A percentile compares a stretch with the other conserved stretches of the same genome.
phyloP scores from a whole-genome alignment of 1,140 invertebrate species.

The Colletes latitarsis region DNA sequence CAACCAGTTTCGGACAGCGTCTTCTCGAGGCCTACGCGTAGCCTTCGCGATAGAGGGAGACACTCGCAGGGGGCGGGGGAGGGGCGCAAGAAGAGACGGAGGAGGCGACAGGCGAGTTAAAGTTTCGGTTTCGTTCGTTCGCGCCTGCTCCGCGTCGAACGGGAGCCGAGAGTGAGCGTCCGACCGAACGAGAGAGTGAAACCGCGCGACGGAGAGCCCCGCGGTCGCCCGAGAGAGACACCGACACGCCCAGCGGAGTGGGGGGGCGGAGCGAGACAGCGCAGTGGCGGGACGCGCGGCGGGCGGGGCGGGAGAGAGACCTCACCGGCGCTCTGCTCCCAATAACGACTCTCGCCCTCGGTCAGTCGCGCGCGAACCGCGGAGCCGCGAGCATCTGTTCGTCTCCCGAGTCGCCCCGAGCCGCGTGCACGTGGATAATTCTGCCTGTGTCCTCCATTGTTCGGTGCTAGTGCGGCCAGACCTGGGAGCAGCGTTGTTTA shows the following conservation, averaged over 20 bases:
- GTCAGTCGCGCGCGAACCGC: conserved; percentile 76
- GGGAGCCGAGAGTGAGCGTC: conserved; percentile 59
- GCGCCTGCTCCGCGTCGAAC: conserved; percentile 62
- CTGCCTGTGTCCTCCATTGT: too few species aligned
- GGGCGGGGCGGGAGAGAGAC: too few species aligned
- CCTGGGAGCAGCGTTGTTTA: too few species aligned
- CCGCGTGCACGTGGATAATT: conserved; percentile 49
- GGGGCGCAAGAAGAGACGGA: conserved; percentile 26
- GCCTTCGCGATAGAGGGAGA: conserved; percentile 20
- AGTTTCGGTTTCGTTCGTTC: conserved; percentile 74
- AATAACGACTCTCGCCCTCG: conserved; percentile 70
- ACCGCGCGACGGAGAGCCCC: conserved; percentile 26
- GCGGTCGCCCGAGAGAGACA: conserved; percentile 5
- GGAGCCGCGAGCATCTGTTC: conserved; percentile 70
- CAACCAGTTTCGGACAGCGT: conserved; percentile 66
- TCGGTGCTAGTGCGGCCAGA: too few species aligned
- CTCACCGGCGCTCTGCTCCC: conserved; percentile 67
- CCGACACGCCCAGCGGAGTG: conserved; percentile 7
- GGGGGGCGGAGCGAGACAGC: too few species aligned
- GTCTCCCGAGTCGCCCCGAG: too few species aligned
- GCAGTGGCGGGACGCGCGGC: too few species aligned
- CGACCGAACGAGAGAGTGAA: conserved; percentile 12
- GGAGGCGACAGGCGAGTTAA: conserved; percentile 55
- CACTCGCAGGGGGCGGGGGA: neutral
- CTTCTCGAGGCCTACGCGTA: conserved; percentile 37